Conservation (phyloP, 2,888 invertebrate species). For the Molanna angustata region DNA sequence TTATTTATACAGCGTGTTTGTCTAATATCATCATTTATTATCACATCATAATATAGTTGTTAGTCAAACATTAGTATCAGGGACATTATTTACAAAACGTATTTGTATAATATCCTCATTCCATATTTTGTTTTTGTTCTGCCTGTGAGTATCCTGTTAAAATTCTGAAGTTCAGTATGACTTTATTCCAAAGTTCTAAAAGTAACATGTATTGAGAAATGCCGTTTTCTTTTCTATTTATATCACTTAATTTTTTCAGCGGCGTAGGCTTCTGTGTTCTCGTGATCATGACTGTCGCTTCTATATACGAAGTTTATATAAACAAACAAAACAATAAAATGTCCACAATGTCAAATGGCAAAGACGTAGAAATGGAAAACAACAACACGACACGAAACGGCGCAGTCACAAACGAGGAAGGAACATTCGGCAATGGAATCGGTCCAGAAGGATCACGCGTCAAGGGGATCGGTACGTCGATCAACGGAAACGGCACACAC, state of each 20-base stretch:
- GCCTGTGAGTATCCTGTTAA: too few species aligned
- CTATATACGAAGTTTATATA: conserved; percentile 59
- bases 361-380: conserved; percentile 37
- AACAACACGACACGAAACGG: conserved; percentile 46
- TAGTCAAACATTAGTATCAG: too few species aligned
- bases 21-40: too few species aligned
- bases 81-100: too few species aligned
- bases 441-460: not conserved
- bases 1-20: too few species aligned
- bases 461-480: conserved; percentile 19
- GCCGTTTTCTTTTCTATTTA: not conserved
- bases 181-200: too few species aligned
- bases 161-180: too few species aligned
- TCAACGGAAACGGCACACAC: conserved; percentile 22
- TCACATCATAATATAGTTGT: too few species aligned
- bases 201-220: too few species aligned
- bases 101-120: too few species aligned
- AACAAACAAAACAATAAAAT: not conserved
- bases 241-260: conserved; percentile 43
- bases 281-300: conserved; percentile 59
- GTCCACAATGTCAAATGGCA: too few species aligned
- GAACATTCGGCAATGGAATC: conserved; percentile 35
- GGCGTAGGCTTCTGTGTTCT: conserved; percentile 49
- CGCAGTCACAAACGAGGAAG: conserved; percentile 36
- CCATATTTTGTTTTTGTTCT: too few species aligned